phyloP scores from a whole-genome alignment of 2,888 invertebrate genomes.

The Polydrusus cervinus region DNA sequence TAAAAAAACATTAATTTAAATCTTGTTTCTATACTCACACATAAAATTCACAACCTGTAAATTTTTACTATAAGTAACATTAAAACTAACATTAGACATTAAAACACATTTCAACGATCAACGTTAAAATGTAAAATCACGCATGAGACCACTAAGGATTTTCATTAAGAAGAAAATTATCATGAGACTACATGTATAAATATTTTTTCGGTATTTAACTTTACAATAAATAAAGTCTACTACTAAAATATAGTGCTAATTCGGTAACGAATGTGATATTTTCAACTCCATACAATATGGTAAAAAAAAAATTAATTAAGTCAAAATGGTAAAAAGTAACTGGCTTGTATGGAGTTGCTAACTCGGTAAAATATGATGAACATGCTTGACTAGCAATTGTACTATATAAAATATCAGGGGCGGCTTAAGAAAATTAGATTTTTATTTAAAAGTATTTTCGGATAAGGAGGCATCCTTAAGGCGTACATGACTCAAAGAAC shows the following conservation, averaged over 20 bases:
- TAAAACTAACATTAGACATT: neutral
- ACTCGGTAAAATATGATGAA: slow-evolving; percentile 52
- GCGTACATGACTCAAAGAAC: too few species aligned
- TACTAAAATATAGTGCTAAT: slow-evolving; percentile 48
- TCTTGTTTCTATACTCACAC: neutral
- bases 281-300: slow-evolving; percentile 54
- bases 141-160: neutral
- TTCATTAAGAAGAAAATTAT: slow-evolving; percentile 5
- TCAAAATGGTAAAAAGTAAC: slow-evolving; percentile 60
- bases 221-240: slow-evolving; percentile 41
- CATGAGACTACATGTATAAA: slow-evolving; percentile 2
- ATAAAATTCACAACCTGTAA: neutral
- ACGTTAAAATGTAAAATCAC: neutral
- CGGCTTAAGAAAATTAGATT: neutral
- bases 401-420: slow-evolving; percentile 52
- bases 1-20: neutral
- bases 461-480: too few species aligned
- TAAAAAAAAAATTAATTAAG: slow-evolving; percentile 51
- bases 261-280: slow-evolving; percentile 49
- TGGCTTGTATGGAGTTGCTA: slow-evolving; percentile 52
- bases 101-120: neutral
- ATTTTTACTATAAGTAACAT: too few species aligned
- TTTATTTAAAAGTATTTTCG: slow-evolving; percentile 15
- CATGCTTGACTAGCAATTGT: slow-evolving; percentile 63
- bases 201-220: slow-evolving; percentile 19